These are phyloP conservation scores for Papilio elwesi DNA, from an alignment of 2,888 invertebrate genomes.

Conservation along the genomic window DNA sequence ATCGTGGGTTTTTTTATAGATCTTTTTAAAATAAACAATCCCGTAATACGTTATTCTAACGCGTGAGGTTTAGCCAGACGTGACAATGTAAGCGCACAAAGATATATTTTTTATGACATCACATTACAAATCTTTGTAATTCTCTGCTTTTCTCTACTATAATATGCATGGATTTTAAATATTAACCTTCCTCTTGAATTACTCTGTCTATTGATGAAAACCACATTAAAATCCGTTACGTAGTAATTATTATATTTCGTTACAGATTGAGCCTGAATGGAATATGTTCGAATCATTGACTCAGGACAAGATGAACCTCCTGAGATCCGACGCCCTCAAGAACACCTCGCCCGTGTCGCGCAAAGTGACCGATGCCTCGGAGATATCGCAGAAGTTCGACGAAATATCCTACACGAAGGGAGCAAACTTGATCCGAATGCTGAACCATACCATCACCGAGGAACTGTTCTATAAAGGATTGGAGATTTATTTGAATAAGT, in stretches of 20 bases:
- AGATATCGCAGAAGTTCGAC: conserved; percentile 86
- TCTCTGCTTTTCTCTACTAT: no score
- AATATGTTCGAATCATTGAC: conserved; percentile 81
- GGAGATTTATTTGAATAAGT: conserved; percentile 79
- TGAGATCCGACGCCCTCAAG: conserved; percentile 81
- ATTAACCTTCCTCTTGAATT: no score
- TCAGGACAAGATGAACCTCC: conserved; percentile 82
- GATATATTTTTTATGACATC: no score
- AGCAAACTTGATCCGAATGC: conserved; percentile 84
- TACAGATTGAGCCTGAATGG: conserved; percentile 84
- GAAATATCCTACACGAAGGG: conserved; percentile 84
- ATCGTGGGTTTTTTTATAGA: no score
- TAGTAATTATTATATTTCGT: not conserved
- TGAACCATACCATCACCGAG: conserved; percentile 82
- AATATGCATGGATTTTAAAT: no score
- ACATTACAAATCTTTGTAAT: no score
- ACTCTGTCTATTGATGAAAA: no score
- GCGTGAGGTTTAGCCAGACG: no score
- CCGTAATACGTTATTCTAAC: no score
- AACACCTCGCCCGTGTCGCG: conserved; percentile 83
- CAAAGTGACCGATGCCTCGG: conserved; percentile 77
- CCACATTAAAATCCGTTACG: no score
- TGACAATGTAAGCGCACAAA: no score
- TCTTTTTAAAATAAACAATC: no score
- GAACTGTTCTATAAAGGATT: conserved; percentile 81